These are phyloP conservation scores for Dipus sagitta DNA, from an alignment of 2,797 vertebrate genomes.

Conservation along the genomic window DNA sequence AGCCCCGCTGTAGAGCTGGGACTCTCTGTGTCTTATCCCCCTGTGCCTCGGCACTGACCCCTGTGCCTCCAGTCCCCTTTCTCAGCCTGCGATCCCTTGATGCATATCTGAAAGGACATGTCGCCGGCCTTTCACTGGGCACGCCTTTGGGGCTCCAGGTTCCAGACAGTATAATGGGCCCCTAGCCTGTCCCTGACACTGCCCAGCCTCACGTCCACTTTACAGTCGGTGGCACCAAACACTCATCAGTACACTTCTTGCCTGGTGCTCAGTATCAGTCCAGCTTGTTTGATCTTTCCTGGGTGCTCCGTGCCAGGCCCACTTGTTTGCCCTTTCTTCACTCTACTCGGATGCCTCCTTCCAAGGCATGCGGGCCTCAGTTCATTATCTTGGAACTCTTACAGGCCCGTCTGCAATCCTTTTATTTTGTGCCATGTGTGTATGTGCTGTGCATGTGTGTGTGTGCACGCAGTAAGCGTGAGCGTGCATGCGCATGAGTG, in stretches of 20 bases:
- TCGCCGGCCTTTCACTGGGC: background rate
- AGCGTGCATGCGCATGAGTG: no score
- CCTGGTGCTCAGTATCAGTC: background rate
- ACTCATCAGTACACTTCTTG: background rate
- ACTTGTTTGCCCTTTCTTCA: background rate
- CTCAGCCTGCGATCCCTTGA: background rate
- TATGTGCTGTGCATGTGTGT: no score
- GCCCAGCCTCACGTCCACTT: background rate
- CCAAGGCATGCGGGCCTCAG: no score
- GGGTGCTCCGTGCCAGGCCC: background rate
- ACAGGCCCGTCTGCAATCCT: background rate
- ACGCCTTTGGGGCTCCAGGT: background rate
- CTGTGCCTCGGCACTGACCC: background rate
- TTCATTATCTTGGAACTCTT: background rate
- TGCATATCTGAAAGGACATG: background rate
- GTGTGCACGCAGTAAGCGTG: no score
- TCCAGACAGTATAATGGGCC: no score
- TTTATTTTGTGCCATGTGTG: background rate
- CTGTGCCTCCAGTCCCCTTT: background rate
- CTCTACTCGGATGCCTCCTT: background rate
- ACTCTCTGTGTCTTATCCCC: background rate
- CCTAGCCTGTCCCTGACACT: background rate
- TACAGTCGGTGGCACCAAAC: fast-evolving
- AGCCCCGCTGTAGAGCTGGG: background rate
- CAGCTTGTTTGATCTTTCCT: no score